Base-by-base conservation (phyloP, 1,140 invertebrate genomes). In the Cheumatopsyche charites region DNA sequence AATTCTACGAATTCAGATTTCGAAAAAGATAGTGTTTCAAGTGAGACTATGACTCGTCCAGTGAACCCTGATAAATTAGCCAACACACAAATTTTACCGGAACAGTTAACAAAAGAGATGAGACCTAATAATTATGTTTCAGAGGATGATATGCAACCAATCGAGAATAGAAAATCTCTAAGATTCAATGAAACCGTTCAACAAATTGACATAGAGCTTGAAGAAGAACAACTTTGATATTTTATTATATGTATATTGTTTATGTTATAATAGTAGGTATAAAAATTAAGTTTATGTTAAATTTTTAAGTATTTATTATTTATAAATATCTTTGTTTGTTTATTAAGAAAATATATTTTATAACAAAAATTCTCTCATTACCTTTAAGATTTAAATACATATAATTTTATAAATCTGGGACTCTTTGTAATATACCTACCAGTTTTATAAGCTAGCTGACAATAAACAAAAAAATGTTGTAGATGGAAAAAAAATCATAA, bases 151-250 rank as follows among this genome's bases (percentile, higher is more conserved):
- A 76, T 42, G 47, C 71, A 52, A 70, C 13, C 42, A 52, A 52
- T 62, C 17, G 52, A 42, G 36, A 11, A 49, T 68, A 68, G 25
- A 68, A 73, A 71, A 71, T 66, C 69, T 9, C 79, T 81, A 9
- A 74, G 68, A 2, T 80, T 80, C 71, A 78, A 80, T 15, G 75
- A 77, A 29, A 78, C 75, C 19, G 75, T 80, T 11, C 75, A 80
- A 75, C 76, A 81, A 69, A 78, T 81, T 67, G 77, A 79, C 49
- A 67, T 75, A 12, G 61, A 75, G 15, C 76, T 76, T 43, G 76
- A 80, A 67, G 75, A 76, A 55, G 77, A 78, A 25, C 74, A 47
- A 67, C 52, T 72, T 43, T 63, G 42, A 58, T 58, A 7, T 47
- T 47, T 7, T 47, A 47, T 47, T 47, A n/a, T 6, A 13, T 47